These are phyloP conservation scores for Eristalis pertinax DNA, from an alignment of 2,888 invertebrate species.

Conservation along the genomic window DNA sequence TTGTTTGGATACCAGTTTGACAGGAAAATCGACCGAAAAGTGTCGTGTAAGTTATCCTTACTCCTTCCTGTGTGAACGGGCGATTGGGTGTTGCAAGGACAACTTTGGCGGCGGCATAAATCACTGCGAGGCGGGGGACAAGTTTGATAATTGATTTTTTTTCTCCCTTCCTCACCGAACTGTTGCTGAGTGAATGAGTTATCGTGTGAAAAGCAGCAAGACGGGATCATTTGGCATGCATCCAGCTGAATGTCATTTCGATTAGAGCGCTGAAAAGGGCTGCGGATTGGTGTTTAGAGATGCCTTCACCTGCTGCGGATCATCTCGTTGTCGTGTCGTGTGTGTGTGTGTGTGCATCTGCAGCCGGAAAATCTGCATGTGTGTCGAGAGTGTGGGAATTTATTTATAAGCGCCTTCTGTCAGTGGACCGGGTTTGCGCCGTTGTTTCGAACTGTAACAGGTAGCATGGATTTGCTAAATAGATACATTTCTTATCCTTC, in stretches of 20 bases:
- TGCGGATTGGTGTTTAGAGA: not conserved
- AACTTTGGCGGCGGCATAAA: conserved; percentile 14
- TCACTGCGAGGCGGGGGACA: conserved; percentile 23
- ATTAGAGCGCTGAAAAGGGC: not conserved
- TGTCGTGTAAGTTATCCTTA: not conserved
- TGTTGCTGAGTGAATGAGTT: conserved; percentile 37
- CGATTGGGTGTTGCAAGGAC: not conserved
- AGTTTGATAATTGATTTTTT: conserved; percentile 37
- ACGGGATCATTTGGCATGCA: not conserved
- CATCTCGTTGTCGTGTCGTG: not conserved
- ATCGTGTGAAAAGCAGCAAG: conserved; percentile 8
- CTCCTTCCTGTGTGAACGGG: conserved; percentile 18
- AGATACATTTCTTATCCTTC: not conserved
- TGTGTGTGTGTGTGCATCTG: conserved; percentile 23
- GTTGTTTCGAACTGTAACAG: conserved; percentile 18
- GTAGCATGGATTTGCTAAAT: conserved; percentile 13
- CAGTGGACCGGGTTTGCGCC: not conserved
- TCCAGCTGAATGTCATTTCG: not conserved
- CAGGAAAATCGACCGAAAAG: not conserved
- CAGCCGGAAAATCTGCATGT: conserved; percentile 38
- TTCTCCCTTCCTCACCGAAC: not conserved
- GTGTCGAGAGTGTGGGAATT: conserved; percentile 34
- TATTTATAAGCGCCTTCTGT: conserved; percentile 12
- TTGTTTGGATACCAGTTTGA: not conserved
- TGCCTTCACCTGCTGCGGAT: not conserved